phyloP scores from a whole-genome alignment of 2,888 invertebrate genomes.

The Papilio protenor region DNA sequence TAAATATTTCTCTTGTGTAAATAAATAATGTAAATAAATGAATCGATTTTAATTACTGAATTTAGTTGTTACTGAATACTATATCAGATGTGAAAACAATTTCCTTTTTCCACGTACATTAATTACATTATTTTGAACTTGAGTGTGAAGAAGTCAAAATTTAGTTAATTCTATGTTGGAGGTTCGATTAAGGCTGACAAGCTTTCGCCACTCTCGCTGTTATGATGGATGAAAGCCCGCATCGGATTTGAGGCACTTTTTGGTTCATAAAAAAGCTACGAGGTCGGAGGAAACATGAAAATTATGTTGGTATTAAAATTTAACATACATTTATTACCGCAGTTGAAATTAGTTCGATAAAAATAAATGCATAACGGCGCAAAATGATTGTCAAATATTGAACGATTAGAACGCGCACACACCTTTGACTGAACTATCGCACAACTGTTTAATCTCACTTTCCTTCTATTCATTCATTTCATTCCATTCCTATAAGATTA shows the following conservation, averaged over 20 bases:
- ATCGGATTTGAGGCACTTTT: slow-evolving; percentile 78
- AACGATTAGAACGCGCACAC: too few species aligned
- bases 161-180: slow-evolving; percentile 36
- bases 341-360: too few species aligned
- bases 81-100: not conserved
- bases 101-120: not conserved
- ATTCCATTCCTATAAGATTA: too few species aligned
- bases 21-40: not conserved
- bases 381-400: too few species aligned
- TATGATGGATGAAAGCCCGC: slow-evolving; percentile 76
- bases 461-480: too few species aligned
- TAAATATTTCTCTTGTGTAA: too few species aligned
- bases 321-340: too few species aligned
- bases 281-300: slow-evolving; percentile 12
- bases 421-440: too few species aligned
- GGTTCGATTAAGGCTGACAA: slow-evolving; percentile 82
- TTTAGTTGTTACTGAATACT: not conserved
- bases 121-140: slow-evolving; percentile 10
- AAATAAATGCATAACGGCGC: too few species aligned
- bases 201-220: slow-evolving; percentile 74
- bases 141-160: slow-evolving; percentile 3
- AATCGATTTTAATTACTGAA: not conserved
- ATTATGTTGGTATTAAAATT: not conserved
- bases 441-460: too few species aligned
- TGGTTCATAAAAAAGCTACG: slow-evolving; percentile 28